These are phyloP conservation scores for Tanypteryx hageni DNA, from an alignment of 2,888 invertebrate genomes.

Conservation along the genomic window DNA sequence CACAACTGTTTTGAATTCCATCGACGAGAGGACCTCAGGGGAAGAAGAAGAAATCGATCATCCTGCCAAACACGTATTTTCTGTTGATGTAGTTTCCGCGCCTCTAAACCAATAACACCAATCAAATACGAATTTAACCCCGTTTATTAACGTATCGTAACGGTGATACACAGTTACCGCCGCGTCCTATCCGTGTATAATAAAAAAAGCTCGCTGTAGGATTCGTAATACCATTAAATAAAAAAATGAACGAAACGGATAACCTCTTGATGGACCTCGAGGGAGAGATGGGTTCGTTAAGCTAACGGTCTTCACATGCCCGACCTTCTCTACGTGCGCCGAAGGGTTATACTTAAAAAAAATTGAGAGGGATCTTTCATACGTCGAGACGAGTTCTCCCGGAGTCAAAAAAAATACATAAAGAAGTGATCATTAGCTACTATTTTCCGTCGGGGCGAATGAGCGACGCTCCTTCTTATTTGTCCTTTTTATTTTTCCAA, in stretches of 20 bases:
- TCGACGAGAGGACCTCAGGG: too few species aligned
- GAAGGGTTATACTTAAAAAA: constrained; percentile 51
- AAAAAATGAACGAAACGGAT: neutral
- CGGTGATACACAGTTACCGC: neutral
- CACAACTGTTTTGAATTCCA: too few species aligned
- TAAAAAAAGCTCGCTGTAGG: neutral
- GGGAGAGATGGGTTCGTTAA: constrained; percentile 46
- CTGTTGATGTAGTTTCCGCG: neutral
- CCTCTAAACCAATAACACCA: neutral
- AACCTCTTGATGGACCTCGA: neutral
- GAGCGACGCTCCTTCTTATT: neutral
- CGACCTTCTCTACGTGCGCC: constrained; percentile 38
- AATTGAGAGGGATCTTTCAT: constrained; percentile 8
- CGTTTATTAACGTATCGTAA: neutral
- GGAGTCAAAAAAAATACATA: neutral
- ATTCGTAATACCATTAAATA: too few species aligned
- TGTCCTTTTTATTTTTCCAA: neutral
- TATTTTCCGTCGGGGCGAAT: constrained; percentile 41
- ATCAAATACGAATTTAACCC: neutral
- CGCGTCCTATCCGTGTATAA: neutral
- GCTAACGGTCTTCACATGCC: constrained; percentile 30
- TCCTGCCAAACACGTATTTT: neutral
- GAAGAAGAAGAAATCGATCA: neutral
- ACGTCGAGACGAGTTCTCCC: neutral
- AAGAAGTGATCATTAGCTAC: constrained; percentile 45